phyloP scores from a whole-genome alignment of 1,140 invertebrate genomes.

The Vollenhovia emeryi region DNA sequence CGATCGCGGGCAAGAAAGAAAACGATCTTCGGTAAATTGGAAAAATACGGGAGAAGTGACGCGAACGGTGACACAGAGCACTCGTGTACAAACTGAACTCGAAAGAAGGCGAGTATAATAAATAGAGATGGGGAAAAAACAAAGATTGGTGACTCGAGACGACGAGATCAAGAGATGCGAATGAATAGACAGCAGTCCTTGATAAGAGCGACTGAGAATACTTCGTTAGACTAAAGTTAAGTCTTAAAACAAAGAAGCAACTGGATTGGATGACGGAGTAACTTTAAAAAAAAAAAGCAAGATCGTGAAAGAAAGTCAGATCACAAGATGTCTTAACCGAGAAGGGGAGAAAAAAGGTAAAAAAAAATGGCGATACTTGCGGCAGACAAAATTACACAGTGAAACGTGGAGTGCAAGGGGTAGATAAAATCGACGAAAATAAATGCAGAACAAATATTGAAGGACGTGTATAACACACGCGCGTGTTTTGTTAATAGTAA shows the following conservation, averaged over 20 bases:
- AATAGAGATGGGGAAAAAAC: neutral
- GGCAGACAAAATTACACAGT: neutral
- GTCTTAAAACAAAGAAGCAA: slow-evolving; percentile 22
- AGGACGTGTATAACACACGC: neutral
- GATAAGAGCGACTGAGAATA: slow-evolving; percentile 16
- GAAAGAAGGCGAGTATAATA: slow-evolving; percentile 32
- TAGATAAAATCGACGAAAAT: slow-evolving; percentile 19
- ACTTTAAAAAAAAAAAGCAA: neutral
- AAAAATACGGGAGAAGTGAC: slow-evolving; percentile 32
- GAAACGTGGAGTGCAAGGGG: neutral
- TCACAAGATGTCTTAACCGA: neutral
- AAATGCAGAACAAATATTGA: slow-evolving; percentile 42
- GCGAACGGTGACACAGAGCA: neutral
- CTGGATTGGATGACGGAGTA: neutral
- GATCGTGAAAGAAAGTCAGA: slow-evolving; percentile 9
- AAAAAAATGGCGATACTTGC: slow-evolving; percentile 24
- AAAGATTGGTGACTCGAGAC: neutral
- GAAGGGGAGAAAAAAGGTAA: neutral
- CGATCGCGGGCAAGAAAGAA: slow-evolving; percentile 22
- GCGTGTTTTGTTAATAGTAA: slow-evolving; percentile 50
- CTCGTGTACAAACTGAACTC: neutral
- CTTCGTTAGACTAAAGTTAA: neutral
- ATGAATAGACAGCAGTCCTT: slow-evolving; percentile 28
- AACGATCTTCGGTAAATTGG: slow-evolving; percentile 42
- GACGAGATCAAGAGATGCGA: slow-evolving; percentile 20